Evolutionary conservation across 2,888 invertebrate genomes (phyloP).

Genomic region (Cephus sareptanus): DNA sequence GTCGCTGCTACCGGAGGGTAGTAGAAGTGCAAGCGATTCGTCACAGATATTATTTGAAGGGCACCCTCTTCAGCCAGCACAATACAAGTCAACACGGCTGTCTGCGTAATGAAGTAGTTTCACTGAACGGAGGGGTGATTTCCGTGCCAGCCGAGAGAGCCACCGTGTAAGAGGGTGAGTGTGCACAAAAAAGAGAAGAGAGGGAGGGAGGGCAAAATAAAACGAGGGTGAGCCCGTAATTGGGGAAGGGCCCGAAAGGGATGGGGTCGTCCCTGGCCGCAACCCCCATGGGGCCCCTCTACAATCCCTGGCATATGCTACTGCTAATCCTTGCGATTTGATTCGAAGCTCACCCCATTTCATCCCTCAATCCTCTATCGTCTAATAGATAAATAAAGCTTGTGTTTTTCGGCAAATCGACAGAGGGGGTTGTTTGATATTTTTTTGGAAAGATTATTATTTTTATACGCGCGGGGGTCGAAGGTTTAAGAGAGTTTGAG

Average conservation of each 20-base stretch:
- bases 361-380: slow-evolving; percentile 44
- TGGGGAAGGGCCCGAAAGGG: slow-evolving; percentile 58
- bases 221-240: slow-evolving; percentile 46
- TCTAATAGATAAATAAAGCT: slow-evolving; percentile 65
- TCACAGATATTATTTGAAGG: slow-evolving; percentile 65
- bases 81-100: slow-evolving; percentile 67
- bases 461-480: no score
- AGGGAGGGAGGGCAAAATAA: no score
- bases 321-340: slow-evolving; percentile 56
- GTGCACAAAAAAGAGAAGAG: no score
- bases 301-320: slow-evolving; percentile 62
- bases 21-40: slow-evolving; percentile 61
- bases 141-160: slow-evolving; percentile 16
- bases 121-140: slow-evolving; percentile 47
- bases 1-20: no score
- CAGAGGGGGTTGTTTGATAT: slow-evolving; percentile 10
- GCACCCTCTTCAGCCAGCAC: slow-evolving; percentile 48
- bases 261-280: slow-evolving; percentile 36
- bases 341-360: no score
- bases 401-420: slow-evolving; percentile 47
- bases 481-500: no score
- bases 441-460: no score
- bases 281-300: slow-evolving; percentile 37
- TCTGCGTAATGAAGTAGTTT: slow-evolving; percentile 67
- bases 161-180: slow-evolving; percentile 7